Conservation (phyloP, 2,888 invertebrate species). For the Ommatoiulus sabulosus region DNA sequence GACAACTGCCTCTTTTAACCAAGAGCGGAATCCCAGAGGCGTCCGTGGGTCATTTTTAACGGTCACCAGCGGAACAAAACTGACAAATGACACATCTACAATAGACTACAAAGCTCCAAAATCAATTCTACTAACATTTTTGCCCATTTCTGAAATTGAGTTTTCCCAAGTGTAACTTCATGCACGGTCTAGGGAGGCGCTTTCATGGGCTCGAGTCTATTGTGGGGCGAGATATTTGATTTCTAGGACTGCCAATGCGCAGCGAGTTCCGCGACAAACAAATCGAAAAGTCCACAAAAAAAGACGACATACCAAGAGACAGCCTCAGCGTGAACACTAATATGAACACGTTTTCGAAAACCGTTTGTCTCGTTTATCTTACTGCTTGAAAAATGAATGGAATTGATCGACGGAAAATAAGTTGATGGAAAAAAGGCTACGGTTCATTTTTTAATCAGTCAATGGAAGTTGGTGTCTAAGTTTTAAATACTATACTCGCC, state of each 20-base stretch:
- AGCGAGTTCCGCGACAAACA: not conserved
- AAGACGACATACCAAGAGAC: slow-evolving; percentile 11
- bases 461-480: not conserved
- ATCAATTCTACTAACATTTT: slow-evolving; percentile 53
- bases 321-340: slow-evolving; percentile 15
- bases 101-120: slow-evolving; percentile 45
- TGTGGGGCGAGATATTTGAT: slow-evolving; percentile 1
- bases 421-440: not conserved
- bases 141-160: slow-evolving; percentile 52
- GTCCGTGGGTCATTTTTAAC: slow-evolving; percentile 36
- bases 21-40: slow-evolving; percentile 36
- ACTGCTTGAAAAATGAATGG: not conserved
- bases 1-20: slow-evolving; percentile 19
- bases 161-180: slow-evolving; percentile 27
- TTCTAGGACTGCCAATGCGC: not conserved
- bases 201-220: not conserved
- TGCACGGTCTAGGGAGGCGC: not conserved
- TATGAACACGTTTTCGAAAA: slow-evolving; percentile 31
- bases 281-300: not conserved
- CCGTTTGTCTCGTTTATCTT: slow-evolving; percentile 13
- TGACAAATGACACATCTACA: slow-evolving; percentile 40
- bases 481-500: not conserved
- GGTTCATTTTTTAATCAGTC: slow-evolving; percentile 14
- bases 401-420: not conserved
- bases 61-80: slow-evolving; percentile 36